A percentile compares a stretch with the other conserved stretches of the same genome.
Conservation (phyloP, 2,113 vertebrate genomes). For the Oenanthe oenanthe region DNA sequence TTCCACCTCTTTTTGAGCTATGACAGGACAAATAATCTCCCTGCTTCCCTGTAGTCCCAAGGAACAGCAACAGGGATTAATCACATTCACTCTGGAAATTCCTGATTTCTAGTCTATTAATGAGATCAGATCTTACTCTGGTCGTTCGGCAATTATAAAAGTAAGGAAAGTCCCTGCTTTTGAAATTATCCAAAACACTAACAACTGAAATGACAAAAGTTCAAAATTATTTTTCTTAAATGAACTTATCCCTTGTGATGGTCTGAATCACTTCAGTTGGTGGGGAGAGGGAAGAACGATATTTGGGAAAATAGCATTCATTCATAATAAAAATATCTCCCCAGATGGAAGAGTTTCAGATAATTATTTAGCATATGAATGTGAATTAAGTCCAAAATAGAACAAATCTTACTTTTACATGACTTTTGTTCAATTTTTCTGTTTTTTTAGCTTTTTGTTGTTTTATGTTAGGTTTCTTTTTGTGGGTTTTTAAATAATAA, state of each 20-base stretch:
- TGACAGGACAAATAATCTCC: neutral
- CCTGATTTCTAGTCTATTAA: neutral
- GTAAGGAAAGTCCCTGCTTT: neutral
- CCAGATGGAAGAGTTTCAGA: conserved; percentile 42
- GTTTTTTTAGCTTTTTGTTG: neutral
- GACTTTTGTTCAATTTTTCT: neutral
- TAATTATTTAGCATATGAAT: neutral
- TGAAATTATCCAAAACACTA: neutral
- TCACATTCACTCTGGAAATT: neutral
- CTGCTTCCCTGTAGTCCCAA: neutral
- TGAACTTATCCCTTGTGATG: neutral
- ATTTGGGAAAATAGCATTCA: neutral
- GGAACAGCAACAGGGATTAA: neutral
- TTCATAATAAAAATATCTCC: neutral
- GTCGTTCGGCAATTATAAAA: neutral
- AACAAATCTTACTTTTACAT: neutral
- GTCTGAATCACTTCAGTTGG: neutral
- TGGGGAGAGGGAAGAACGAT: neutral
- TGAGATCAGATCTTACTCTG: neutral
- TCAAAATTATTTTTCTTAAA: neutral
- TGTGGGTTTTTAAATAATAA: neutral
- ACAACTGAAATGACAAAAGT: neutral
- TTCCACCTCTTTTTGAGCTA: neutral
- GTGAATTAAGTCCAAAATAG: neutral
- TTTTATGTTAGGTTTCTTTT: neutral